phyloP scores from a whole-genome alignment of 2,113 vertebrate species.

The Anas platyrhynchos region DNA sequence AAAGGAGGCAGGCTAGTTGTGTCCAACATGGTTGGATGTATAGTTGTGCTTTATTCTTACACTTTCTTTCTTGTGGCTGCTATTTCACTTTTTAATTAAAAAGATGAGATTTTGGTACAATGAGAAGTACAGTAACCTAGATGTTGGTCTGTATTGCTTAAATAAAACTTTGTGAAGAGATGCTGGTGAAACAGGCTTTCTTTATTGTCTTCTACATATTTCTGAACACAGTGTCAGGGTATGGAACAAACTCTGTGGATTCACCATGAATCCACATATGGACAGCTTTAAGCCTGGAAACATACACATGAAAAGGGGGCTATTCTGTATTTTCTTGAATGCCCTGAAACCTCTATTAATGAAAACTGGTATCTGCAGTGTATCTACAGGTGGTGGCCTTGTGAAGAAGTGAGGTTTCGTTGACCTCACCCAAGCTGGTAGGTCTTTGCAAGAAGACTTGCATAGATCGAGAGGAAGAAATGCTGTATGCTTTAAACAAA shows the following conservation, averaged over 20 bases:
- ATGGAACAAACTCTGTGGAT: background rate
- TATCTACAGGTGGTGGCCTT: background rate
- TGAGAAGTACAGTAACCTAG: background rate
- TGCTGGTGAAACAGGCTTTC: background rate
- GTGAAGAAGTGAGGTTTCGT: background rate
- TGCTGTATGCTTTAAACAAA: background rate
- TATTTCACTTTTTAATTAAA: background rate
- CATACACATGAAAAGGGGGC: background rate
- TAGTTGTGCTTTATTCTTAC: background rate
- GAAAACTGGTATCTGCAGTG: background rate
- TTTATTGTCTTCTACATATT: background rate
- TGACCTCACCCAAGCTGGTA: background rate
- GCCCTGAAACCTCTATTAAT: background rate
- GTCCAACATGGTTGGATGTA: background rate
- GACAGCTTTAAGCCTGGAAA: background rate
- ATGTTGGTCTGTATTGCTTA: background rate
- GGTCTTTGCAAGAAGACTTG: background rate
- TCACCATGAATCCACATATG: background rate
- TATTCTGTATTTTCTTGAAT: background rate
- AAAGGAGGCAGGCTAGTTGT: background rate
- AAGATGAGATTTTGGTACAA: background rate
- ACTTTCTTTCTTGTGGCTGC: background rate
- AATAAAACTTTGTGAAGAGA: background rate
- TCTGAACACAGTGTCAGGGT: background rate
- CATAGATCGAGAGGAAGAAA: background rate